Evolutionary conservation across 2,888 invertebrate species (phyloP).

Genomic region (Euplagia quadripunctaria): DNA sequence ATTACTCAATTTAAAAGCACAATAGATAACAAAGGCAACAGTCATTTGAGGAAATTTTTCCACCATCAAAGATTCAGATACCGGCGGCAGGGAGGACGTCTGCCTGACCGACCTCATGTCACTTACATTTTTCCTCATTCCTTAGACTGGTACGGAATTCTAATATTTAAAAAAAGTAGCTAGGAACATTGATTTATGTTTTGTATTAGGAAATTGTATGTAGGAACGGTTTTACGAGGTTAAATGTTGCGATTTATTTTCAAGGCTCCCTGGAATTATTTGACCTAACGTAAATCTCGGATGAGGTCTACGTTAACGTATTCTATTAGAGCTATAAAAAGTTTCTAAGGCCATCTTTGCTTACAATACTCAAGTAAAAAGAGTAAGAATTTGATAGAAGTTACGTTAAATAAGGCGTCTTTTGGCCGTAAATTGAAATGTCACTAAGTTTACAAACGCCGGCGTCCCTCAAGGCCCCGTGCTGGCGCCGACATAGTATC

Average conservation of each 20-base stretch:
- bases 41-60: conserved; percentile 58
- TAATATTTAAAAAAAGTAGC: conserved; percentile 35
- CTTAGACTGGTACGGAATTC: conserved; percentile 57
- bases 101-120: conserved; percentile 51
- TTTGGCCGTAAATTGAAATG: not conserved
- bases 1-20: conserved; percentile 27
- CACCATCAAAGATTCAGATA: conserved; percentile 69
- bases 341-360: too few relatives aligned
- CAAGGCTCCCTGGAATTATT: conserved; percentile 24
- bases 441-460: not conserved
- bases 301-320: not conserved
- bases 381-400: not conserved
- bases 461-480: not conserved
- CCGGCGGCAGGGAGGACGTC: conserved; percentile 59
- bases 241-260: conserved; percentile 33
- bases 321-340: too few relatives aligned
- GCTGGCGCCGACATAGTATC: not conserved
- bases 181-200: conserved; percentile 35
- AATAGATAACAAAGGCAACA: conserved; percentile 6
- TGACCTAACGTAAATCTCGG: not conserved
- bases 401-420: not conserved
- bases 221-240: conserved; percentile 37
- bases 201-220: conserved; percentile 45
- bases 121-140: conserved; percentile 72
- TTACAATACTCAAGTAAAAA: too few relatives aligned